Evolutionary conservation across 2,888 invertebrate genomes (phyloP), one percentile per base, ranked within the genome.

Genomic region (Harpalus rufipes): DNA sequence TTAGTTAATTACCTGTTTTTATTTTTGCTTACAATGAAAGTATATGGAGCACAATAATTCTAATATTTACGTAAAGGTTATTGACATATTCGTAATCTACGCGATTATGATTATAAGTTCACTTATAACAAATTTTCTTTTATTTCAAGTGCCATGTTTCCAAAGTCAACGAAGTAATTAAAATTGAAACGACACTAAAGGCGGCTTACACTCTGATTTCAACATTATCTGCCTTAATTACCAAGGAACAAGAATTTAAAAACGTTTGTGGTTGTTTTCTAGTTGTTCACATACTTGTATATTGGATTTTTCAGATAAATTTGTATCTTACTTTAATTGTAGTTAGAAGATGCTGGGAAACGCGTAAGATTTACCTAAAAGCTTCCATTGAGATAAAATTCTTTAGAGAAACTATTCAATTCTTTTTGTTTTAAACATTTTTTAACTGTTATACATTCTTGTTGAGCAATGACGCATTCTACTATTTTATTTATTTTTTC

Each of bases 171-270:
- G 72, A 44, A 78, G 59, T 78, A 78, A 78, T 78, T 78, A 78
- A 78, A 78, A 58, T 78, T 78, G 59, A 78, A 58, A 78, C 58
- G 59, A 78, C 78, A 78, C 56, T 78, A 78, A n/a, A 78, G 58
- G 72, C 72, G 72, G 72, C 72, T 74, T 74, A 74, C 39, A 79
- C 39, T 59, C 32, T 79, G 21, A 79, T 79, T 79, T 18, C 58
- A 58, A 79, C 79, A 79, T 79, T 79, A 79, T 61, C 58, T 61
- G 14, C 14, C 41, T 59, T 79, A 79, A 79, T 59, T 79, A 79
- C 72, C 10, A 44, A 12, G 39, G 16, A 25, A 61, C 61, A 79
- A 79, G 79, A 79, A 79, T 79, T 79, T 79, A 39, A 79, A 79
- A 59, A 59, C 79, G 39, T 79, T 78, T 78, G 58, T 58, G 18